phyloP scores from a whole-genome alignment of 2,797 vertebrate species.

The Anniella stebbinsi region DNA sequence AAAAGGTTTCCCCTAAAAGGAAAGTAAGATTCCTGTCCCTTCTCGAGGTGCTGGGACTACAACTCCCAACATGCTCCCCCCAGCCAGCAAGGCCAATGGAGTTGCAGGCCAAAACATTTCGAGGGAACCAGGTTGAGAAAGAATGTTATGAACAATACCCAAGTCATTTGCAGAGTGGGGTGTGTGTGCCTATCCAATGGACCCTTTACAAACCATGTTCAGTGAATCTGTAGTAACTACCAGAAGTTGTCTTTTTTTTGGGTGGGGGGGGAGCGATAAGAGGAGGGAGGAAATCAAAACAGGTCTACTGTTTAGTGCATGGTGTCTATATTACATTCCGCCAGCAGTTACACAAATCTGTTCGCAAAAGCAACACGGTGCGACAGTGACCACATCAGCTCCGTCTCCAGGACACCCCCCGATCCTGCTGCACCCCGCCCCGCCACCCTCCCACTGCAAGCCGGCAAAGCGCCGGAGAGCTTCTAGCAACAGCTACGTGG shows the following conservation, averaged over 20 bases:
- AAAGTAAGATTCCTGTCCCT: too few relatives aligned
- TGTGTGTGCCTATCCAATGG: too few relatives aligned
- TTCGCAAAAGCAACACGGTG: not conserved
- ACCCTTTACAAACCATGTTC: not conserved
- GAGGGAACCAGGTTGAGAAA: too few relatives aligned
- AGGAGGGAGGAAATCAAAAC: not conserved
- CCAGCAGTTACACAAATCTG: not conserved
- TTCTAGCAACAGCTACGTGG: slow-evolving; percentile 53
- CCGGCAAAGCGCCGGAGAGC: slow-evolving; percentile 34
- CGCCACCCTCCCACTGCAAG: not conserved
- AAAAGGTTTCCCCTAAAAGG: too few relatives aligned
- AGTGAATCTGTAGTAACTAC: not conserved
- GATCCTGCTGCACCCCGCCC: not conserved
- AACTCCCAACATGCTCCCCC: too few relatives aligned
- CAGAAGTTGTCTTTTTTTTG: not conserved
- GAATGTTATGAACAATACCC: not conserved
- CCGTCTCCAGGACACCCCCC: not conserved
- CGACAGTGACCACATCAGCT: not conserved
- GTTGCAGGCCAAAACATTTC: too few relatives aligned
- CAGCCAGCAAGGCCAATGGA: too few relatives aligned
- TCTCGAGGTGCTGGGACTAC: too few relatives aligned
- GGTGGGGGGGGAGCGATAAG: too few relatives aligned
- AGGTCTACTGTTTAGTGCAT: not conserved
- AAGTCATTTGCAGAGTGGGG: not conserved
- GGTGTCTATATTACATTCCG: slow-evolving; percentile 32